Conservation (phyloP, 1,140 invertebrate genomes). For the Lepidotrigona ventralis region DNA sequence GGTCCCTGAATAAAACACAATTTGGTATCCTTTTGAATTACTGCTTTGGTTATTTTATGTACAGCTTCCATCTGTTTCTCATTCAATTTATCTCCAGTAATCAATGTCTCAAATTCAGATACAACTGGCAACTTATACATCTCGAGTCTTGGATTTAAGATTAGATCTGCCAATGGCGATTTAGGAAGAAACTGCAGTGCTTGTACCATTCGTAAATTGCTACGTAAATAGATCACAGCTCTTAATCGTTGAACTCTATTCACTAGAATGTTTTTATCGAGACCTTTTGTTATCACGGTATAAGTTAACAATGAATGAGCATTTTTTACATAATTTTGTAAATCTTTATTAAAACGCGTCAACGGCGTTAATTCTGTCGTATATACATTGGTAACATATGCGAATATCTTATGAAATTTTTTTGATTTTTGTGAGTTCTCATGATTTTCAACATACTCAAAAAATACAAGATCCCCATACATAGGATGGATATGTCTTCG, state of each 20-base stretch:
- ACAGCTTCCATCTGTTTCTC: constrained; percentile 81
- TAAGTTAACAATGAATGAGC: constrained; percentile 64
- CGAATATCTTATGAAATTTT: constrained; percentile 63
- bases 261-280: constrained; percentile 51
- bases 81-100: constrained; percentile 74
- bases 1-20: constrained; percentile 86
- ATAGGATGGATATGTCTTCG: constrained; percentile 49
- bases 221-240: constrained; percentile 64
- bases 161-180: constrained; percentile 72
- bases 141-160: constrained; percentile 71
- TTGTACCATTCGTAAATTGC: constrained; percentile 74
- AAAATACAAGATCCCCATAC: constrained; percentile 66
- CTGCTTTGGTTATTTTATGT: constrained; percentile 75
- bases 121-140: constrained; percentile 63
- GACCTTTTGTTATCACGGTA: constrained; percentile 59
- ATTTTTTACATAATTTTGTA: constrained; percentile 53
- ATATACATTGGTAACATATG: constrained; percentile 58
- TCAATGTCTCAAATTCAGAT: neutral
- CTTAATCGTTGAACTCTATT: constrained; percentile 61
- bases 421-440: constrained; percentile 1
- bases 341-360: constrained; percentile 62
- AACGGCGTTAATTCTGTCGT: constrained; percentile 46
- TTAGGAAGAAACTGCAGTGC: constrained; percentile 77
- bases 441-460: constrained; percentile 55
- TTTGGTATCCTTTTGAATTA: constrained; percentile 77